phyloP scores from a whole-genome alignment of 1,140 invertebrate species.

The Coboldia fuscipes region DNA sequence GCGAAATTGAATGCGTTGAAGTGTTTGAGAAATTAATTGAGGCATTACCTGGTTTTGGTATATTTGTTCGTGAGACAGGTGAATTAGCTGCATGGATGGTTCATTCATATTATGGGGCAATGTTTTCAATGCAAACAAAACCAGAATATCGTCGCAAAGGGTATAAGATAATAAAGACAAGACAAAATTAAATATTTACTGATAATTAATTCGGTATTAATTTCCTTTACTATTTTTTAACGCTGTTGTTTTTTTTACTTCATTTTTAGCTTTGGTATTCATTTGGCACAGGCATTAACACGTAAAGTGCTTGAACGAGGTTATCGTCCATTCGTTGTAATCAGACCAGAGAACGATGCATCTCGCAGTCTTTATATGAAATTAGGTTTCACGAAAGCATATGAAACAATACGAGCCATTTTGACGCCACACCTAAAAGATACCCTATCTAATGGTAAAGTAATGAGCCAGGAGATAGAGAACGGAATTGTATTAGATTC shows the following conservation, averaged over 20 bases:
- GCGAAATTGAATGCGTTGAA: conserved; percentile 61
- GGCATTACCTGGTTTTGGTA: conserved; percentile 50
- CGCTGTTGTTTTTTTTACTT: too few relatives aligned
- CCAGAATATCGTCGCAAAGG: conserved; percentile 61
- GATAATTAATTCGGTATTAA: not conserved
- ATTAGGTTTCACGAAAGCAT: conserved; percentile 53
- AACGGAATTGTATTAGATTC: conserved; percentile 3
- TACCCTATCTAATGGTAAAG: conserved; percentile 10
- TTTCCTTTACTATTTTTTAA: not conserved
- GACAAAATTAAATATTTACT: not conserved
- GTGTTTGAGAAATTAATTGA: conserved; percentile 56
- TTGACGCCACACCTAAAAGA: conserved; percentile 30
- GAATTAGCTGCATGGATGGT: conserved; percentile 66
- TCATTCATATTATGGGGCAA: conserved; percentile 68
- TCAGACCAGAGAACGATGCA: conserved; percentile 65
- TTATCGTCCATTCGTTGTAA: conserved; percentile 64
- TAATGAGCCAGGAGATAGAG: not conserved
- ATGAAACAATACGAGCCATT: conserved; percentile 51
- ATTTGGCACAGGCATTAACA: conserved; percentile 38
- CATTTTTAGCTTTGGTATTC: conserved; percentile 33
- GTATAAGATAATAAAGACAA: conserved; percentile 8
- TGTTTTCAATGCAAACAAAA: conserved; percentile 77
- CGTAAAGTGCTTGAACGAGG: conserved; percentile 47
- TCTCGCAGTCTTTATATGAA: conserved; percentile 58
- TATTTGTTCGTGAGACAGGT: conserved; percentile 39